Conservation (phyloP, 2,113 vertebrate genomes). For the Austrofundulus limnaeus region DNA sequence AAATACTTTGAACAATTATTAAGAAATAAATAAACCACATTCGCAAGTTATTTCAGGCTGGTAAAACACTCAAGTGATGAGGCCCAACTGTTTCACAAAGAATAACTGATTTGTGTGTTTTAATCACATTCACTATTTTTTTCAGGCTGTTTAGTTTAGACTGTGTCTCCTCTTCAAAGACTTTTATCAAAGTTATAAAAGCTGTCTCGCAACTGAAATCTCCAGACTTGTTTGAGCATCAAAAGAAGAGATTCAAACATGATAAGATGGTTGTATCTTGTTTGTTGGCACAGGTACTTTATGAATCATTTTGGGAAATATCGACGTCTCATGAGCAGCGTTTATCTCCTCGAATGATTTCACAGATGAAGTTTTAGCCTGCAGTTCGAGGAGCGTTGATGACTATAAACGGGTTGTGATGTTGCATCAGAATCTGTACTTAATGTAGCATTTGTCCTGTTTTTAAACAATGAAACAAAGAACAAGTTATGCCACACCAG, state of each 20-base stretch:
- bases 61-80: background rate
- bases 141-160: conserved; percentile 23
- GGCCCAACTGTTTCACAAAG: background rate
- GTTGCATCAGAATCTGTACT: conserved; percentile 32
- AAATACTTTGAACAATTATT: background rate
- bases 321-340: conserved; percentile 31
- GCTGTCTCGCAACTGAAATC: conserved; percentile 29
- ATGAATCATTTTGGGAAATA: conserved; percentile 35
- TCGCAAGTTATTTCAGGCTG: background rate
- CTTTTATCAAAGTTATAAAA: conserved; percentile 50
- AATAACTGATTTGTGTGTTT: conserved; percentile 51
- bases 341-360: conserved; percentile 11
- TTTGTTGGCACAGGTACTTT: conserved; percentile 18
- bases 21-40: background rate
- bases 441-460: background rate
- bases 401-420: background rate
- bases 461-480: conserved; percentile 24
- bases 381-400: conserved; percentile 7
- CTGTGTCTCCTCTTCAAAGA: conserved; percentile 51
- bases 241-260: conserved; percentile 27
- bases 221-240: conserved; percentile 51
- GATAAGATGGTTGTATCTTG: conserved; percentile 44
- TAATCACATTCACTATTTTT: conserved; percentile 38
- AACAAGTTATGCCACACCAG: background rate
- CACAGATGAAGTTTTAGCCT: conserved; percentile 8